A percentile compares a stretch with the other conserved stretches of the same genome.
These are phyloP conservation scores for Chelmon rostratus DNA, from an alignment of 2,797 vertebrate species.

Conservation along the genomic window DNA sequence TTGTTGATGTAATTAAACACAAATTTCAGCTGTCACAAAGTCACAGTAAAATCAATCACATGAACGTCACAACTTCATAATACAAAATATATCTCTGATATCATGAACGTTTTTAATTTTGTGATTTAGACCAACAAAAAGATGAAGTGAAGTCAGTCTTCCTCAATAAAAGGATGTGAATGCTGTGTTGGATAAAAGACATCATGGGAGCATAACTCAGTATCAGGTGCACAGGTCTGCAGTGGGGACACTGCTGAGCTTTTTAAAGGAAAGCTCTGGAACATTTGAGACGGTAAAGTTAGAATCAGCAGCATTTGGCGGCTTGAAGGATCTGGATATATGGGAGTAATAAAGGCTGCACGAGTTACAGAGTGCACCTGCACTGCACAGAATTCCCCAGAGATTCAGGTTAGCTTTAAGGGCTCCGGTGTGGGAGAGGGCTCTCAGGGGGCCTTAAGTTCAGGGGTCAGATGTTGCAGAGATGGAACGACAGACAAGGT, in stretches of 20 bases:
- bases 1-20: too few species aligned
- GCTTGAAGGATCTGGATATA: conserved; percentile 66
- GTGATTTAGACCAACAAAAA: conserved; percentile 2
- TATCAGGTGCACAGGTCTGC: conserved; percentile 41
- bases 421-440: conserved; percentile 17
- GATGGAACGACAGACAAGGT: conserved; percentile 1
- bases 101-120: neutral
- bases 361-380: conserved; percentile 55
- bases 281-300: conserved; percentile 63
- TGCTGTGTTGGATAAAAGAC: conserved; percentile 20
- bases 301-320: conserved; percentile 69
- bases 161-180: neutral
- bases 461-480: conserved; percentile 31
- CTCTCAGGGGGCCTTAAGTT: conserved; percentile 35
- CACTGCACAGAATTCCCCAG: conserved; percentile 13
- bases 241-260: conserved; percentile 56
- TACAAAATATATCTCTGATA: neutral
- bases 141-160: conserved; percentile 13
- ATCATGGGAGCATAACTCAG: conserved; percentile 46
- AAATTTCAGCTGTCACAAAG: too few species aligned
- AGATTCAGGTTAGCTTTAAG: conserved; percentile 29
- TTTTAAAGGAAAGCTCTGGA: conserved; percentile 58
- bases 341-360: conserved; percentile 61
- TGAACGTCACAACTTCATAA: neutral
- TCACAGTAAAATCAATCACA: too few species aligned